Evolutionary conservation across 2,888 invertebrate genomes (phyloP).

Genomic region (Megamerina dolium): DNA sequence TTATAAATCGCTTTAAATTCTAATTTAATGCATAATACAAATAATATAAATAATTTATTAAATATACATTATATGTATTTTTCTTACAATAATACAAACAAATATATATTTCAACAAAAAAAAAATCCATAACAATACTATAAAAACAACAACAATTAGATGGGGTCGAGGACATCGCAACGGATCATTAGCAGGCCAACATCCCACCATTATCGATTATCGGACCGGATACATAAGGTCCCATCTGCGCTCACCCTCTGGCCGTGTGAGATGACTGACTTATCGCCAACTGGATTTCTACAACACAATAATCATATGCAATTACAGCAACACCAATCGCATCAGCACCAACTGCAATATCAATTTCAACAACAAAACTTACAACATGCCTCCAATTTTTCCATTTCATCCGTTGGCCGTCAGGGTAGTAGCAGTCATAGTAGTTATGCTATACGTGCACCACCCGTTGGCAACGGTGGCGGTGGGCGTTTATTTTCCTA

Average conservation of each 20-base stretch:
- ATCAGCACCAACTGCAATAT: no score
- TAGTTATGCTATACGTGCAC: conserved; percentile 29
- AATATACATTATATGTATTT: no score
- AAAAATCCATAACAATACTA: conserved; percentile 10
- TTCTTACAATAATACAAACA: no score
- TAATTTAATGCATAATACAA: no score
- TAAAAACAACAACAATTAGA: conserved; percentile 50
- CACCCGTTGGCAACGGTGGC: conserved; percentile 31
- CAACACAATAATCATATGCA: conserved; percentile 30
- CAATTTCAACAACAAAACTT: conserved; percentile 28
- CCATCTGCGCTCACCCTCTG: conserved; percentile 85
- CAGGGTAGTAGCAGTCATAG: conserved; percentile 30
- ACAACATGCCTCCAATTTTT: conserved; percentile 25
- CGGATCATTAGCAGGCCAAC: conserved; percentile 49
- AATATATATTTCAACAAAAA: no score
- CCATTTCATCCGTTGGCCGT: conserved; percentile 29
- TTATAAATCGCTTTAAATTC: no score
- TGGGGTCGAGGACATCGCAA: conserved; percentile 71
- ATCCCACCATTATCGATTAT: conserved; percentile 50
- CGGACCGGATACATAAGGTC: conserved; percentile 73
- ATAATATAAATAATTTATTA: no score
- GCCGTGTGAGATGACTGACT: conserved; percentile 83
- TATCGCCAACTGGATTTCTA: conserved; percentile 46
- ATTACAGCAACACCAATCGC: conserved; percentile 30
- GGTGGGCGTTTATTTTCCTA: conserved; percentile 45